These are phyloP conservation scores for Nebria brevicollis DNA, from an alignment of 2,888 invertebrate genomes.

Conservation along the genomic window DNA sequence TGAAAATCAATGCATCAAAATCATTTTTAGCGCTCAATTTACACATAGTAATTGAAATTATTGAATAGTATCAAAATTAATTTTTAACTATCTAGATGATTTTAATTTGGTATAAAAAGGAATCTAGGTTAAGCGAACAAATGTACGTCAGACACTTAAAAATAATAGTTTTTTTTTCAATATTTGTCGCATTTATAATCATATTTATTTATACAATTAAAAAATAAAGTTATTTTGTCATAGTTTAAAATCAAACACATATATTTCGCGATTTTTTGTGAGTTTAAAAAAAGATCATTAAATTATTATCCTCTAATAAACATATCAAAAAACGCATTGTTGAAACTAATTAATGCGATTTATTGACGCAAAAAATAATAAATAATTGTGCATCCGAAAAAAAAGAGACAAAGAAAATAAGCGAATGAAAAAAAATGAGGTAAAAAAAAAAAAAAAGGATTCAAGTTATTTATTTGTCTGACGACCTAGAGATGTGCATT, in stretches of 20 bases:
- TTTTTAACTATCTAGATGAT: too few relatives aligned
- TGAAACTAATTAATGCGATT: conserved; percentile 41
- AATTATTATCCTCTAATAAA: conserved; percentile 20
- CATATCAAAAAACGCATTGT: conserved; percentile 28
- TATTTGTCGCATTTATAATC: neutral
- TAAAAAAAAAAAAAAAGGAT: conserved; percentile 13
- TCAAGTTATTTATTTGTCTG: conserved; percentile 36
- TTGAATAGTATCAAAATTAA: too few relatives aligned
- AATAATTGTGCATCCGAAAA: conserved; percentile 3
- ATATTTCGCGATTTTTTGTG: neutral
- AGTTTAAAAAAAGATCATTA: conserved; percentile 7
- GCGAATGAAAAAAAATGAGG: neutral
- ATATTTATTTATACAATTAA: neutral
- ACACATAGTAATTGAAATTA: too few relatives aligned
- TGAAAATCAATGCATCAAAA: neutral
- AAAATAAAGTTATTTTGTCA: neutral
- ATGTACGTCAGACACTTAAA: neutral
- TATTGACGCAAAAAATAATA: conserved; percentile 25
- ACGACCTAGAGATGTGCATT: conserved; percentile 29
- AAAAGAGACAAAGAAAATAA: neutral
- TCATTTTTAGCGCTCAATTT: too few relatives aligned
- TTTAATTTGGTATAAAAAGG: too few relatives aligned
- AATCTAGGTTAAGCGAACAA: neutral
- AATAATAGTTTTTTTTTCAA: neutral
- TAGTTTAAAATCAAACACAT: conserved; percentile 7